Base-by-base conservation (phyloP, 2,797 vertebrate genomes). In the Rachycentron canadum region DNA sequence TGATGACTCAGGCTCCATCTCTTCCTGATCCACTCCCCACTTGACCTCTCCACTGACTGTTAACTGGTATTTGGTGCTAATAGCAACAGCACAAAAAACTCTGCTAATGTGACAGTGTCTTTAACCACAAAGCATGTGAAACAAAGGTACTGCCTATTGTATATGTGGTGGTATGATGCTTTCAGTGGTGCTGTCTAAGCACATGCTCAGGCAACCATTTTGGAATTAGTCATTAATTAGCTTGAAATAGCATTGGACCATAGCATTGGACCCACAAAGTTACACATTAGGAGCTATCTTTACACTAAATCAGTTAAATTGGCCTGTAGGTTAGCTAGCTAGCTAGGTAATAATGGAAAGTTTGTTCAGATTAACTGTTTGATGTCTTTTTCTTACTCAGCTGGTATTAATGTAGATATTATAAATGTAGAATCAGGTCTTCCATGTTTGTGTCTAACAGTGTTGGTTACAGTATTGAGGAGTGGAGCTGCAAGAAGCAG, bases 1-100 rank as follows among this genome's bases (percentile, higher is more conserved):
- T 1, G 91, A 92, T 38, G 91, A 93, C 79, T 90, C 86, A 0
- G 85, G 57, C 69, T 95, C 93, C 1, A 4, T 76, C 45, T 93
- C 92, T 6, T 91, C 91, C 78, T 94, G 91, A 94, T 76, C 28
- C 49, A 0, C 7, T n/a, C 16, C 58, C 53, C 53, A 40, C 17
- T 52, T 10, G 0, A 50, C 55, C 60, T 57, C n/a, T n/a, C n/a
- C n/a, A n/a, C n/a, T n/a, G n/a, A n/a, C n/a, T n/a, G n/a, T 63
- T 66, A 76, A 84, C 63, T 43, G 41, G 32, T 72, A 58, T 59
- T 59, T 14, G 69, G 71, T 79, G 84, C 74, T 80, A 50, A 59
- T 21, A 67, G 30, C 56, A 36, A 56, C 63, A 40, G 23, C 76
- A 79, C 53, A 68, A 36, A 32, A 45, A 59, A 63, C 26, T 53